Conservation (phyloP, 2,888 invertebrate genomes). For the Coleophora deauratella region DNA sequence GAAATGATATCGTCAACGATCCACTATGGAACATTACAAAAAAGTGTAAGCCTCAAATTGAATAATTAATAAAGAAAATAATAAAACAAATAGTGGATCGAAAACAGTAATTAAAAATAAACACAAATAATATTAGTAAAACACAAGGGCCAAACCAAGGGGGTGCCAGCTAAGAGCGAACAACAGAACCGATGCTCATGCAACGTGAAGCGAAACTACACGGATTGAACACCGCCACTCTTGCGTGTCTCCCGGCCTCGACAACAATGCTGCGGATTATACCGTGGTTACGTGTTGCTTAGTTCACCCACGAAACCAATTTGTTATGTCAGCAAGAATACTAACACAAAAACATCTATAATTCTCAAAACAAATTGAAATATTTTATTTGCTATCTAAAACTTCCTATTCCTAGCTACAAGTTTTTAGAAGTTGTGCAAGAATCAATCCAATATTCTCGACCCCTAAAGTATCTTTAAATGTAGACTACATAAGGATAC, state of each 20-base stretch:
- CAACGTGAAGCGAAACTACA: conserved; percentile 59
- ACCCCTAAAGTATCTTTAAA: conserved; percentile 29
- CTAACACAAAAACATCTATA: not conserved
- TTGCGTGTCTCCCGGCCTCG: conserved; percentile 30
- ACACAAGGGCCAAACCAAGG: conserved; percentile 70
- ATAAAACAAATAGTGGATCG: conserved; percentile 23
- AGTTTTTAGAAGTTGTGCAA: not conserved
- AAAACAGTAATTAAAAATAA: conserved; percentile 24
- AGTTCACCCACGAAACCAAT: not conserved
- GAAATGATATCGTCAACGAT: not conserved
- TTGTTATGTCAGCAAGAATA: not conserved
- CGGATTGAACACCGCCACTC: conserved; percentile 36
- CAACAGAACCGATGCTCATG: conserved; percentile 51
- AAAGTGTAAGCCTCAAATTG: conserved; percentile 16
- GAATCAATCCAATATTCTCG: too few relatives aligned
- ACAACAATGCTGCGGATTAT: not conserved
- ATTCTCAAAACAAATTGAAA: not conserved
- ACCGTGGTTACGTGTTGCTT: not conserved
- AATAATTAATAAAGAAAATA: conserved; percentile 15
- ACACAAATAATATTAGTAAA: conserved; percentile 30
- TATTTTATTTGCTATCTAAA: conserved; percentile 4
- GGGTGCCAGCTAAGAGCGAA: conserved; percentile 68
- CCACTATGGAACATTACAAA: conserved; percentile 6
- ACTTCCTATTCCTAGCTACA: not conserved
- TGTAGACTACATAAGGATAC: conserved; percentile 65